phyloP scores from a whole-genome alignment of 2,888 invertebrate genomes.

The Lochmaea capreae region DNA sequence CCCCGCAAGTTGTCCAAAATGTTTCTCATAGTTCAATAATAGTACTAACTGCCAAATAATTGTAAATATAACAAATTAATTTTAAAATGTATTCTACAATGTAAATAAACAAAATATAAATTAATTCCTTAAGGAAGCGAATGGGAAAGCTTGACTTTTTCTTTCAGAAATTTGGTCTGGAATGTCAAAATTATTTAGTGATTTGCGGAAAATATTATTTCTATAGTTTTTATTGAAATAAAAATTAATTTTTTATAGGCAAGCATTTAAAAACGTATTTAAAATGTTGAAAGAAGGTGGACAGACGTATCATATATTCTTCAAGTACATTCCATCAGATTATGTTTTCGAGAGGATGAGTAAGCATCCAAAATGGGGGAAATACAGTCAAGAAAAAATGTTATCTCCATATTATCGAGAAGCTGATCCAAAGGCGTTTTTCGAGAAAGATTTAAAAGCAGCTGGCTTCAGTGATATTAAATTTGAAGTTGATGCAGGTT shows the following conservation, averaged over 20 bases:
- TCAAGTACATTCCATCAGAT: conserved; percentile 1
- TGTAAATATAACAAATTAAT: too few relatives aligned
- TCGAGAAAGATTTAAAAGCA: not conserved
- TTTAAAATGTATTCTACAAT: too few relatives aligned
- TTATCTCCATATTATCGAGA: not conserved
- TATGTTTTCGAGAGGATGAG: not conserved
- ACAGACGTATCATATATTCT: conserved; percentile 1
- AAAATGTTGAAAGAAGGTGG: conserved; percentile 10
- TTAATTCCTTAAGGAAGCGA: too few relatives aligned
- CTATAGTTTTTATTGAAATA: not conserved
- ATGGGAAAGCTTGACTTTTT: too few relatives aligned
- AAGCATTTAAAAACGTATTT: not conserved
- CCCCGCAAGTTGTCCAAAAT: not conserved
- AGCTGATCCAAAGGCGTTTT: not conserved
- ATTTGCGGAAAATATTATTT: too few relatives aligned
- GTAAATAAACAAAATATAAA: too few relatives aligned
- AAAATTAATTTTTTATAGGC: not conserved
- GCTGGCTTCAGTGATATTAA: conserved; percentile 3
- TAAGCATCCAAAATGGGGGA: conserved; percentile 14
- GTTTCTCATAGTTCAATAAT: too few relatives aligned
- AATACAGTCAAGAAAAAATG: conserved; percentile 5
- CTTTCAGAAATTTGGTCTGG: too few relatives aligned
- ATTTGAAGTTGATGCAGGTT: not conserved
- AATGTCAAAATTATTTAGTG: too few relatives aligned
- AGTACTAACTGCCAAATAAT: too few relatives aligned